Percentiles rank a stretch among this genome's conserved stretches.
phyloP scores from a whole-genome alignment of 2,113 vertebrate genomes.

The Caracal caracal region DNA sequence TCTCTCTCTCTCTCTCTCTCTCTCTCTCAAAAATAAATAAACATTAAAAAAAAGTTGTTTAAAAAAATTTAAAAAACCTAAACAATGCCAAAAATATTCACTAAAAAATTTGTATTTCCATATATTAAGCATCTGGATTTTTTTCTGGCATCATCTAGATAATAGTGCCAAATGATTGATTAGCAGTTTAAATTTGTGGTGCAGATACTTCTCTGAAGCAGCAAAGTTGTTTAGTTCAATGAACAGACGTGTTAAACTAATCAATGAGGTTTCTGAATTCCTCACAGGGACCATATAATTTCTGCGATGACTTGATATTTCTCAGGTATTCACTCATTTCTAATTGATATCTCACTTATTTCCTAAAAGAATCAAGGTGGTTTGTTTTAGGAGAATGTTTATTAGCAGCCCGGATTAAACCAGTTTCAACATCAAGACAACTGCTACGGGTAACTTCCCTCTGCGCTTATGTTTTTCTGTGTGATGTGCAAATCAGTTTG shows the following conservation, averaged over 20 bases:
- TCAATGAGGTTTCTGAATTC: not conserved
- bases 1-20: too few species aligned
- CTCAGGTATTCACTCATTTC: not conserved
- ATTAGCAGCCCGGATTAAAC: not conserved
- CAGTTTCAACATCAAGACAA: not conserved
- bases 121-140: not conserved
- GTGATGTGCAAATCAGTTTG: not conserved
- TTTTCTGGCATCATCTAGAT: not conserved
- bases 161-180: constrained; percentile 12
- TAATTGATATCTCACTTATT: not conserved
- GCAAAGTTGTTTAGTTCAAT: not conserved
- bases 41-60: too few species aligned
- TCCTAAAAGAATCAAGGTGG: not conserved
- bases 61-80: too few species aligned
- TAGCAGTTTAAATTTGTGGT: not conserved
- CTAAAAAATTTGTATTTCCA: not conserved
- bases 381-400: not conserved
- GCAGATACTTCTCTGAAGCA: not conserved
- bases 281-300: not conserved
- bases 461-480: not conserved
- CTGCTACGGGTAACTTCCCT: not conserved
- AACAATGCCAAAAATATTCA: not conserved
- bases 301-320: not conserved
- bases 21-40: too few species aligned
- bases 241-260: not conserved